A percentile compares a stretch with the other conserved stretches of the same genome.
These are phyloP conservation scores for Tholera decimalis DNA, from an alignment of 2,888 invertebrate species.

Conservation along the genomic window DNA sequence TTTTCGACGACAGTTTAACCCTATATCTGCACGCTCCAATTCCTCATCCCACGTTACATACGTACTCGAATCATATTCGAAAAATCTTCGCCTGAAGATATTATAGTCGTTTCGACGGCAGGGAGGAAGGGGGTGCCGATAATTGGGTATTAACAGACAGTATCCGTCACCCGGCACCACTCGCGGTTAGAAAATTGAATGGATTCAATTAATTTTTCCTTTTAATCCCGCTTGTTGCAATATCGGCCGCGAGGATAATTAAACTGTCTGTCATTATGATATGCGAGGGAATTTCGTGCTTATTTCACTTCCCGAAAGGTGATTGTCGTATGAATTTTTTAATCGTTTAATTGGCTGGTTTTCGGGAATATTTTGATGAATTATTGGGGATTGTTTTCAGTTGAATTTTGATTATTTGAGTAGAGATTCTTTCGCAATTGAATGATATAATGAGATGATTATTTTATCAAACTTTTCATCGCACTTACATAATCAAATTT, in stretches of 20 bases:
- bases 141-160: slow-evolving; percentile 87
- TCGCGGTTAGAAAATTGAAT: slow-evolving; percentile 83
- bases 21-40: slow-evolving; percentile 11
- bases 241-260: slow-evolving; percentile 67
- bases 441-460: slow-evolving; percentile 14
- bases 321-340: slow-evolving; percentile 25
- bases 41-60: slow-evolving; percentile 39
- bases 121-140: slow-evolving; percentile 66
- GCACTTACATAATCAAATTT: background rate
- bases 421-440: slow-evolving; percentile 5
- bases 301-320: slow-evolving; percentile 26
- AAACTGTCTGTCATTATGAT: slow-evolving; percentile 67
- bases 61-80: slow-evolving; percentile 52
- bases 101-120: slow-evolving; percentile 54
- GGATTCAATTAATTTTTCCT: slow-evolving; percentile 85
- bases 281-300: slow-evolving; percentile 54
- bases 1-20: background rate
- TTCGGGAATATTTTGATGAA: slow-evolving; percentile 47
- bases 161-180: slow-evolving; percentile 76
- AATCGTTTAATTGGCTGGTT: slow-evolving; percentile 42
- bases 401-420: slow-evolving; percentile 41
- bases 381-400: slow-evolving; percentile 36
- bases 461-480: background rate
- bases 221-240: slow-evolving; percentile 74
- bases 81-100: slow-evolving; percentile 46